Evolutionary conservation across 1,140 invertebrate genomes (phyloP), one percentile per base, ranked within the genome.

Genomic region (Centruroides vittatus): DNA sequence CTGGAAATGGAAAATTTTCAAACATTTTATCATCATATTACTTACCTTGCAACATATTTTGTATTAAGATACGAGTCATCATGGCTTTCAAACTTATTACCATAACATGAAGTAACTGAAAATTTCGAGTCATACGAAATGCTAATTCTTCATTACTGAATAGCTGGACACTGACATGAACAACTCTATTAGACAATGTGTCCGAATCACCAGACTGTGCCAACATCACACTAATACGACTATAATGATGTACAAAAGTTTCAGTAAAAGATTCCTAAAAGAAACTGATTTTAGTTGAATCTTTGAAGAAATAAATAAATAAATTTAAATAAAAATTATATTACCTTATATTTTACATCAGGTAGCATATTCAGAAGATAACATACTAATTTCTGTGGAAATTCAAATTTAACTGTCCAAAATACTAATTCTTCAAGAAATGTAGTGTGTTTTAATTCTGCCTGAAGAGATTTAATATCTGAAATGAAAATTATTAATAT

Each of bases 351-450:
- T 69, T 89, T 84, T 58, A 87, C 84, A 79, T 98, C 92, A 4
- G 93, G 93, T 60, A 98, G 76, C 84, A 98, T 90, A 73, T 96
- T 95, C 11, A 98, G 78, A n/a, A 98, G 74, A 54, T 97, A 82
- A 70, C 93, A 97, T 10, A 97, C 92, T 48, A 98, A 80, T 70
- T 94, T 95, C 74, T 97, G 90, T 3, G 93, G 93, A 77, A 98
- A 98, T 75, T 98, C 93, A 75, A 89, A 95, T 71, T 90, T 90
- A 35, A 97, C 90, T 23, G 90, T 95, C 93, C 94, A 98, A 77
- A 98, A 98, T 65, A 98, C 88, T 58, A 98, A 81, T 77, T 98
- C 93, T 73, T 97, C 93, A 23, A 98, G 78, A 66, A 98, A 85
- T 0, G 88, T 94, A 55, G 81, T 83, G 75, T 97, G 92, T 35